These are phyloP conservation scores for Pristis pectinata DNA, from an alignment of 2,797 vertebrate species.

Conservation along the genomic window DNA sequence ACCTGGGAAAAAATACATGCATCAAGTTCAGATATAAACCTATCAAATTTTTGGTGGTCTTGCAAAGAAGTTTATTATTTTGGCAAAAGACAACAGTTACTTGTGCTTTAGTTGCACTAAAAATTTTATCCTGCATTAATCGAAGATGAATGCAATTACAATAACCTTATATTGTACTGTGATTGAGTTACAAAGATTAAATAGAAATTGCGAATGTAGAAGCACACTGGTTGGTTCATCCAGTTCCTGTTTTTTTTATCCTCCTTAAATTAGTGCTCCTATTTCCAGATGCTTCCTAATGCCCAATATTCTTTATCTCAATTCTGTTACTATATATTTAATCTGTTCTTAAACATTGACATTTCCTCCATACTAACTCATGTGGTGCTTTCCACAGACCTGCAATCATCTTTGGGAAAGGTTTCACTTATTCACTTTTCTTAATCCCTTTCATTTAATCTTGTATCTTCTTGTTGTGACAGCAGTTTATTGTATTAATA, in stretches of 20 bases:
- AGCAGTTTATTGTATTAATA: no score
- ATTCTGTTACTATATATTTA: not conserved
- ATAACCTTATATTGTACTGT: not conserved
- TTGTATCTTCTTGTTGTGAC: no score
- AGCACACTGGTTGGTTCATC: not conserved
- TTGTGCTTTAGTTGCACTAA: no score
- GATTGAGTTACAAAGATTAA: not conserved
- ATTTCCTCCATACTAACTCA: no score
- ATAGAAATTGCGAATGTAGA: not conserved
- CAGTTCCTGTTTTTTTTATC: not conserved
- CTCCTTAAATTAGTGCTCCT: not conserved
- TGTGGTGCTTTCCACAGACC: not conserved
- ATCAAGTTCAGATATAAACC: not conserved
- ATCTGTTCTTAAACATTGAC: not conserved
- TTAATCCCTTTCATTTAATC: not conserved
- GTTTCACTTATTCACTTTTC: not conserved
- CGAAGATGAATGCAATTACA: not conserved
- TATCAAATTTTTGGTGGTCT: not conserved
- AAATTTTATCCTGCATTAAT: not conserved
- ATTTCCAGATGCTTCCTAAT: no score
- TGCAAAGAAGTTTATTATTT: not conserved
- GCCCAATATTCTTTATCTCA: not conserved
- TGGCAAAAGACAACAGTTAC: not conserved
- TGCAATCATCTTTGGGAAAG: not conserved
- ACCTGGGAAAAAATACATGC: conserved; percentile 63